These are phyloP conservation scores for Calypte anna DNA, from an alignment of 2,113 vertebrate species.

Conservation along the genomic window DNA sequence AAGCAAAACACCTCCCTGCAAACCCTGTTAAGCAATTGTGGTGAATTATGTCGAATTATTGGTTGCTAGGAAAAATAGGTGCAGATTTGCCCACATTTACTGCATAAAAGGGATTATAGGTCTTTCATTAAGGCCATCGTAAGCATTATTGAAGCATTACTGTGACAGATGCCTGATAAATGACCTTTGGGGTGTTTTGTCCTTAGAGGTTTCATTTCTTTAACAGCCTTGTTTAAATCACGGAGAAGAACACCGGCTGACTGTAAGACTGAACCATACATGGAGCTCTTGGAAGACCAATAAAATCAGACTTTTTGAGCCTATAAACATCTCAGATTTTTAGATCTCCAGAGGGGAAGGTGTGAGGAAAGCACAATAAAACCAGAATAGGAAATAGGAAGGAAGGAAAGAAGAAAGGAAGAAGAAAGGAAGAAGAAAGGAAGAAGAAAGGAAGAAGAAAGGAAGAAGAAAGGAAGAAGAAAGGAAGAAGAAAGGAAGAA, in stretches of 20 bases:
- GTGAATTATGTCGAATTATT: constrained; percentile 68
- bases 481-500: too few species aligned
- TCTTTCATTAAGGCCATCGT: constrained; percentile 39
- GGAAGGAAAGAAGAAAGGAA: too few species aligned
- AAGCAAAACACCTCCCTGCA: not conserved
- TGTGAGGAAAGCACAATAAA: not conserved
- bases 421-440: too few species aligned
- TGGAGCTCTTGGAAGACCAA: not conserved
- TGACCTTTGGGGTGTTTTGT: not conserved
- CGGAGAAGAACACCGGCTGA: not conserved
- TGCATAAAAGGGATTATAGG: constrained; percentile 39
- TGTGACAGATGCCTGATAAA: constrained; percentile 31
- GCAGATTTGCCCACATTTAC: constrained; percentile 35
- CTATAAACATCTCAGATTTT: constrained; percentile 31
- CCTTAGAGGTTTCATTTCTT: not conserved
- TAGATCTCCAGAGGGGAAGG: not conserved
- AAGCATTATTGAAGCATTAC: constrained; percentile 37
- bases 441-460: too few species aligned
- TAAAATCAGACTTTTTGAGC: constrained; percentile 18
- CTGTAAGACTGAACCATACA: not conserved
- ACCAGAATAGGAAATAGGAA: not conserved
- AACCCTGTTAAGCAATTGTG: constrained; percentile 24
- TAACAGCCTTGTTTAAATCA: constrained; percentile 22
- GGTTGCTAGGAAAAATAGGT: constrained; percentile 52
- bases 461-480: too few species aligned